phyloP scores from a whole-genome alignment of 1,140 invertebrate species.

The Thalassaphorura encarpata region DNA sequence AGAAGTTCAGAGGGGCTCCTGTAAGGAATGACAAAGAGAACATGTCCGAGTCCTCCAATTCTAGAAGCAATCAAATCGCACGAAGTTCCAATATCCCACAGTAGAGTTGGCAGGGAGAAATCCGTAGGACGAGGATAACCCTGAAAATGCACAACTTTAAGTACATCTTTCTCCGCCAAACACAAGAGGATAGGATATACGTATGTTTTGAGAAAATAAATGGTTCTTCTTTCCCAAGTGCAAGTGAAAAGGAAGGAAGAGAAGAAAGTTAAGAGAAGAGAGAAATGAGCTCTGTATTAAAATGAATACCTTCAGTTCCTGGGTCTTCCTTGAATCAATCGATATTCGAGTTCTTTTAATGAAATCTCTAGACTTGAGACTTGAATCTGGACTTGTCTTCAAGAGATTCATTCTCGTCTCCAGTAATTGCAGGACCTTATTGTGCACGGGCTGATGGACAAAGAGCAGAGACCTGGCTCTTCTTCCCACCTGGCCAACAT shows the following conservation, averaged over 20 bases:
- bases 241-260: too few relatives aligned
- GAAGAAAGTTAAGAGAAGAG: not conserved
- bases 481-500: conserved; percentile 9
- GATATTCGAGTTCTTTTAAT: conserved; percentile 6
- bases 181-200: not conserved
- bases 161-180: not conserved
- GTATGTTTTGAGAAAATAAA: not conserved
- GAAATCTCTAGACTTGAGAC: conserved; percentile 11
- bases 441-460: conserved; percentile 20
- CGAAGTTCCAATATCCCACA: conserved; percentile 24
- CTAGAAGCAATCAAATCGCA: conserved; percentile 10
- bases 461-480: conserved; percentile 15
- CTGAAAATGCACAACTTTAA: not conserved
- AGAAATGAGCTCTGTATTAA: not conserved
- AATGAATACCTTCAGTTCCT: not conserved
- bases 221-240: not conserved
- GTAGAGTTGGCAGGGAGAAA: conserved; percentile 9
- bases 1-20: conserved; percentile 12
- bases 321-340: not conserved
- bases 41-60: conserved; percentile 6
- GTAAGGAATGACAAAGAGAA: conserved; percentile 19
- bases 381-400: not conserved
- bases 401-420: conserved; percentile 8
- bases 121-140: not conserved
- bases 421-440: not conserved